These are phyloP conservation scores for Andrena cerasifolii DNA, from an alignment of 1,140 invertebrate genomes.

Conservation along the genomic window DNA sequence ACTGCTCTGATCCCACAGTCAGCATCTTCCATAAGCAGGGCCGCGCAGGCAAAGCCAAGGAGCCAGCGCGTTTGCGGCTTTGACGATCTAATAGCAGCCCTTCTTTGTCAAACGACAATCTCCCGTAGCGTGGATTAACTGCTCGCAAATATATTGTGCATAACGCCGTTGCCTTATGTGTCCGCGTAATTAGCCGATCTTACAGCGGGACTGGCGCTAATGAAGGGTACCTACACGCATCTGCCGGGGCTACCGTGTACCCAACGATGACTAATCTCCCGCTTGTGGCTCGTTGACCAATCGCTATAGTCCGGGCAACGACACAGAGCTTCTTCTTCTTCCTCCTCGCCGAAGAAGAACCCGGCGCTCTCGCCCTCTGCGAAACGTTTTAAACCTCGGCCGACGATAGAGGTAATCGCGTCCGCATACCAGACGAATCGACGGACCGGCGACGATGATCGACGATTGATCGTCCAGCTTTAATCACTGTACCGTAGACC, in stretches of 20 bases:
- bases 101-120: conserved; percentile 27
- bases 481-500: conserved; percentile 60
- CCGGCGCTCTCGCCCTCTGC: conserved; percentile 54
- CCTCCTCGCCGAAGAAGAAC: conserved; percentile 49
- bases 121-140: conserved; percentile 55
- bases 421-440: conserved; percentile 73
- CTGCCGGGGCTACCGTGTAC: conserved; percentile 60
- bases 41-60: too few species aligned
- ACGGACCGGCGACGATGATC: conserved; percentile 68
- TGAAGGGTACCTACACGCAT: conserved; percentile 66
- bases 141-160: conserved; percentile 63
- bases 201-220: conserved; percentile 70
- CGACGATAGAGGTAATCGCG: conserved; percentile 78
- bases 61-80: conserved; percentile 11
- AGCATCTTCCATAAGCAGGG: too few species aligned
- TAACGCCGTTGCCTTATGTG: conserved; percentile 61
- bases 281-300: conserved; percentile 73
- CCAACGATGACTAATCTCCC: conserved; percentile 76
- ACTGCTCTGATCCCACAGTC: too few species aligned
- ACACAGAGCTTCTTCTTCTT: conserved; percentile 57
- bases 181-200: conserved; percentile 74
- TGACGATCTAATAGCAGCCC: conserved; percentile 36
- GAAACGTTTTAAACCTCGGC: conserved; percentile 75
- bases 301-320: conserved; percentile 76
- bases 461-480: conserved; percentile 68